These are phyloP conservation scores for Vombatus ursinus DNA, from an alignment of 2,113 vertebrate genomes.

Conservation along the genomic window DNA sequence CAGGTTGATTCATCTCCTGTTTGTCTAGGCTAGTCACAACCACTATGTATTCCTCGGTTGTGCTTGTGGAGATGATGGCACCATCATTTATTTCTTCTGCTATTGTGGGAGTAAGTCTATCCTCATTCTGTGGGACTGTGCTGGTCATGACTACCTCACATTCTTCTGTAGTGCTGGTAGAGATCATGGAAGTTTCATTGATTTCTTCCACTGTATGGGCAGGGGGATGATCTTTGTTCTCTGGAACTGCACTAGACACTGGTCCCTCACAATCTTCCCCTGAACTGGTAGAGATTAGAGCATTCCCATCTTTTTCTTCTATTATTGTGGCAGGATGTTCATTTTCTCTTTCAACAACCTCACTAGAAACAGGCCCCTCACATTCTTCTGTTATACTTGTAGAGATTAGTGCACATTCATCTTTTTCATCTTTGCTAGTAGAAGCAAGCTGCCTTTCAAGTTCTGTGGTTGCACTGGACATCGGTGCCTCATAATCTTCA, in stretches of 20 bases:
- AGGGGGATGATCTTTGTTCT: constrained; percentile 42
- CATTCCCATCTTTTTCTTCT: constrained; percentile 71
- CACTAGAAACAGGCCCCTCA: constrained; percentile 72
- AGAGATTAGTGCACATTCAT: constrained; percentile 86
- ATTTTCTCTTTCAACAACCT: constrained; percentile 26
- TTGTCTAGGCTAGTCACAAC: constrained; percentile 43
- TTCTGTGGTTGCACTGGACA: constrained; percentile 69
- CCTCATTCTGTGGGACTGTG: constrained; percentile 64
- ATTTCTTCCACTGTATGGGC: constrained; percentile 68
- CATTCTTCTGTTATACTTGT: constrained; percentile 83
- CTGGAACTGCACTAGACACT: constrained; percentile 76
- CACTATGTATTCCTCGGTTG: constrained; percentile 70
- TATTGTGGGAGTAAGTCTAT: constrained; percentile 31
- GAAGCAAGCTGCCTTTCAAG: constrained; percentile 67
- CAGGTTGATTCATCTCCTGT: constrained; percentile 42
- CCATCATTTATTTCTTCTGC: constrained; percentile 64
- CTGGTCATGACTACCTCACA: constrained; percentile 77
- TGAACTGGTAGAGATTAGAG: constrained; percentile 84
- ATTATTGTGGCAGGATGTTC: background rate
- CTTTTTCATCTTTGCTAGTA: constrained; percentile 83
- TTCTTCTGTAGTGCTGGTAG: constrained; percentile 81
- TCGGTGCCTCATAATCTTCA: constrained; percentile 77
- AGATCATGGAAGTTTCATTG: constrained; percentile 76
- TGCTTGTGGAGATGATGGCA: constrained; percentile 74
- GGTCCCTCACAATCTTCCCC: constrained; percentile 81